phyloP scores from a whole-genome alignment of 2,113 vertebrate species.

The Gavialis gangeticus region DNA sequence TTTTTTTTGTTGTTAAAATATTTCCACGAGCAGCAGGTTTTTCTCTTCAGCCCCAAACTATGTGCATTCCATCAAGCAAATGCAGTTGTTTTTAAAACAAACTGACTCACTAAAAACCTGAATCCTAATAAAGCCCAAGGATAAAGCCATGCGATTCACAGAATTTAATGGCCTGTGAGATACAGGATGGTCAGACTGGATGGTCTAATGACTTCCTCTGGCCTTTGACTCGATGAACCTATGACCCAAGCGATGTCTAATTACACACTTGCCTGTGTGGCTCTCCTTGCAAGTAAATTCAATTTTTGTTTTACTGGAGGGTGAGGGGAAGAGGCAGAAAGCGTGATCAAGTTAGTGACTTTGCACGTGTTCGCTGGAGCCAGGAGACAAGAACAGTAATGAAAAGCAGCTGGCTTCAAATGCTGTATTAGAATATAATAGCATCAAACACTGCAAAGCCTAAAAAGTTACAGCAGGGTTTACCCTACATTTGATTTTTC shows the following conservation, averaged over 20 bases:
- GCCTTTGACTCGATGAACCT: not conserved
- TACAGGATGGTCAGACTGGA: not conserved
- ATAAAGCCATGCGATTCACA: not conserved
- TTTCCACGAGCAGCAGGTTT: not conserved
- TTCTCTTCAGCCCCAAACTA: not conserved
- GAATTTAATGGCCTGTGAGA: not conserved
- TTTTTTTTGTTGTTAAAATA: not conserved
- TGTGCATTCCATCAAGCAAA: not conserved
- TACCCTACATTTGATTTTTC: not conserved
- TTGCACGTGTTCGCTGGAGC: not conserved
- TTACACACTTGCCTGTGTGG: not conserved
- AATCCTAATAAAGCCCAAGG: not conserved
- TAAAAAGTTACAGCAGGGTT: not conserved
- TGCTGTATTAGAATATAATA: not conserved
- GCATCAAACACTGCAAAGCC: not conserved
- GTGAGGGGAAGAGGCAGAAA: not conserved
- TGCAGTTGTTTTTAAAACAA: not conserved
- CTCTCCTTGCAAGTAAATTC: conserved; percentile 15
- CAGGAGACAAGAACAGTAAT: conserved; percentile 48
- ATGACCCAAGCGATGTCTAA: not conserved
- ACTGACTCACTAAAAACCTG: not conserved
- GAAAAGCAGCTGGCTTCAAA: conserved; percentile 36
- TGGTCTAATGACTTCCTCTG: conserved; percentile 2
- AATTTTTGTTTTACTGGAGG: conserved; percentile 33
- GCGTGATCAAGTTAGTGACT: not conserved